Conservation (phyloP, 2,888 invertebrate genomes). For the Therioaphis trifolii region DNA sequence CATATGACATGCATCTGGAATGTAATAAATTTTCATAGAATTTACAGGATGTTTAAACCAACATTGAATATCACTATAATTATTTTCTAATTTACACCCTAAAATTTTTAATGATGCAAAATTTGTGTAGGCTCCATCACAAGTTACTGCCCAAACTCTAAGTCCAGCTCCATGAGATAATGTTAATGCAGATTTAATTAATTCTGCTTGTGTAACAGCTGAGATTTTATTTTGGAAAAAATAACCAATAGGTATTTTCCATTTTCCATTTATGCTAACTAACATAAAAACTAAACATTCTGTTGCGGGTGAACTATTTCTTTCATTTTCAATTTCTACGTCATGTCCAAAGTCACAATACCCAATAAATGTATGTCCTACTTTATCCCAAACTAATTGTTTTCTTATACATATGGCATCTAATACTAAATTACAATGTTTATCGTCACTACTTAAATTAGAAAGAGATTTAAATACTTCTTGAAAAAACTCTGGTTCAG, state of each 20-base stretch:
- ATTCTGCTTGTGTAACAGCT: neutral
- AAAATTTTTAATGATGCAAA: neutral
- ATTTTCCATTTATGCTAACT: neutral
- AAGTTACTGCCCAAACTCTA: neutral
- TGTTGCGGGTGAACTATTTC: neutral
- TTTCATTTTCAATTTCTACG: neutral
- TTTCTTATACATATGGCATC: constrained; percentile 5
- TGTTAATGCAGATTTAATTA: constrained; percentile 3
- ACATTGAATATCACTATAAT: neutral
- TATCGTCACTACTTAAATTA: neutral
- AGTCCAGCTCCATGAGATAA: neutral
- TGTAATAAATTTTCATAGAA: no score
- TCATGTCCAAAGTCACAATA: neutral
- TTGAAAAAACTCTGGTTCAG: no score
- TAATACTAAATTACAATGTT: constrained; percentile 12
- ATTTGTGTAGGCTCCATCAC: constrained; percentile 23
- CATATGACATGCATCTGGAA: neutral
- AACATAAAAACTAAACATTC: constrained; percentile 3
- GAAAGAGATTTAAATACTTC: no score
- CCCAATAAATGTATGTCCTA: constrained; percentile 1
- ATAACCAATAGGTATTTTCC: neutral
- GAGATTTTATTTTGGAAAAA: constrained; percentile 23
- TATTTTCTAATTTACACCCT: neutral
- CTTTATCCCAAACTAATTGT: constrained; percentile 2
- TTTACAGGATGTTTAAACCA: constrained; percentile 8